Percentiles rank a stretch among this genome's conserved stretches.
These are phyloP conservation scores for Tiliacea aurago DNA, from an alignment of 2,888 invertebrate genomes.

Conservation along the genomic window DNA sequence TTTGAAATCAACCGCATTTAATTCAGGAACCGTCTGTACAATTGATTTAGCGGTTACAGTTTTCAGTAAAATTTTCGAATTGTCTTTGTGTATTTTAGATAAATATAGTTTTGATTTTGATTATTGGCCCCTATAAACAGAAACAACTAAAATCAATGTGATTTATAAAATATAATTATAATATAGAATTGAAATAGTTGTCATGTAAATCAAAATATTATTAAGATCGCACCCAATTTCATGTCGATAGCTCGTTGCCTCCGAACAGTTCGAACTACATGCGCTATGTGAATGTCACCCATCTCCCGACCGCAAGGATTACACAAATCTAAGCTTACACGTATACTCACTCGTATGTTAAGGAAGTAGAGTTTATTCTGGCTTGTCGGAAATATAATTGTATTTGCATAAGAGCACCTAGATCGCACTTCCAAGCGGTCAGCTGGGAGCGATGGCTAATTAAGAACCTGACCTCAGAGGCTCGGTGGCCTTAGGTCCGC, in stretches of 20 bases:
- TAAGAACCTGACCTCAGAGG: conserved; percentile 87
- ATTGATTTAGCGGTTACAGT: conserved; percentile 32
- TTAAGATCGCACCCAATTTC: conserved; percentile 67
- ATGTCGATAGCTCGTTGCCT: conserved; percentile 70
- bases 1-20: conserved; percentile 42
- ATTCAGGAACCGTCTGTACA: conserved; percentile 30
- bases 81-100: not conserved
- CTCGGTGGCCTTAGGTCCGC: conserved; percentile 81
- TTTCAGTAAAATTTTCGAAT: conserved; percentile 19
- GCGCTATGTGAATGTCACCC: conserved; percentile 77
- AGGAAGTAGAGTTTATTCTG: conserved; percentile 61
- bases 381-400: conserved; percentile 44
- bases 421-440: conserved; percentile 86
- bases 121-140: not conserved
- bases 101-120: not conserved
- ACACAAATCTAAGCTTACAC: conserved; percentile 62
- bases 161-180: not conserved
- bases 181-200: conserved; percentile 1
- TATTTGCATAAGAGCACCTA: conserved; percentile 69
- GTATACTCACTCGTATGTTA: conserved; percentile 49
- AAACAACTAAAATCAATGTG: not conserved
- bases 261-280: conserved; percentile 66
- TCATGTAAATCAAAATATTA: conserved; percentile 58
- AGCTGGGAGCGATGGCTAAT: conserved; percentile 88
- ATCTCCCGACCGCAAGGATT: conserved; percentile 73